Evolutionary conservation across 2,888 invertebrate species (phyloP).

Genomic region (Drosophila greeni): DNA sequence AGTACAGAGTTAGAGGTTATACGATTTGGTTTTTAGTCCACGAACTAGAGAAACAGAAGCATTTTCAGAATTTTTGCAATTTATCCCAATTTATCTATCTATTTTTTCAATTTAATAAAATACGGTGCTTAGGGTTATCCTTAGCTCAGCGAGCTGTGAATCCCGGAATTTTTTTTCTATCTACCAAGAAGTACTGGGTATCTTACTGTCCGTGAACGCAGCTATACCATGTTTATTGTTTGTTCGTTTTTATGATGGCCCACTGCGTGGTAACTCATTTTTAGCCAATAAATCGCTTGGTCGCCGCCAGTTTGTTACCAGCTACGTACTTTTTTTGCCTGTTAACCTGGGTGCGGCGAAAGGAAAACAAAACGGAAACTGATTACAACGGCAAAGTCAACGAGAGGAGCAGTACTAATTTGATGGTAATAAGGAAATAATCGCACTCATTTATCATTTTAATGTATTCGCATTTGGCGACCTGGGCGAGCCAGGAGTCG

Average conservation of each 20-base stretch:
- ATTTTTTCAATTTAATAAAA: no score
- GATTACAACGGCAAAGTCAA: constrained; percentile 53
- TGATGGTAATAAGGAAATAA: constrained; percentile 69
- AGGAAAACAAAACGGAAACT: constrained; percentile 51
- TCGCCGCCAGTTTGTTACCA: constrained; percentile 14
- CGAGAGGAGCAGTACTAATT: constrained; percentile 57
- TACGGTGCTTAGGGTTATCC: rapidly evolving
- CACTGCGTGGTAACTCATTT: constrained; percentile 62
- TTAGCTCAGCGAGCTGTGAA: neutral
- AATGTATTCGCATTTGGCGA: constrained; percentile 36
- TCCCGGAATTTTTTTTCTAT: neutral
- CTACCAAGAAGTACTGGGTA: neutral
- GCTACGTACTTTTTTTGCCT: constrained; percentile 7
- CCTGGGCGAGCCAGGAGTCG: constrained; percentile 27
- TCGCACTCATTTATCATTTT: constrained; percentile 73
- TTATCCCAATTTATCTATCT: no score
- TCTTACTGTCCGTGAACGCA: neutral
- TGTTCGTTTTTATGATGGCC: constrained; percentile 32
- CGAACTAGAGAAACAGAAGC: neutral
- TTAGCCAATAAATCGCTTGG: constrained; percentile 67
- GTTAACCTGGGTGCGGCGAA: constrained; percentile 23
- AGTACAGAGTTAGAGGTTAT: neutral
- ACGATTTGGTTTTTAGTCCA: neutral
- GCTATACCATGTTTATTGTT: neutral
- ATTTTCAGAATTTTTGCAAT: neutral